Evolutionary conservation across 2,888 invertebrate genomes (phyloP).

Genomic region (Eueremaeus valkanovi): DNA sequence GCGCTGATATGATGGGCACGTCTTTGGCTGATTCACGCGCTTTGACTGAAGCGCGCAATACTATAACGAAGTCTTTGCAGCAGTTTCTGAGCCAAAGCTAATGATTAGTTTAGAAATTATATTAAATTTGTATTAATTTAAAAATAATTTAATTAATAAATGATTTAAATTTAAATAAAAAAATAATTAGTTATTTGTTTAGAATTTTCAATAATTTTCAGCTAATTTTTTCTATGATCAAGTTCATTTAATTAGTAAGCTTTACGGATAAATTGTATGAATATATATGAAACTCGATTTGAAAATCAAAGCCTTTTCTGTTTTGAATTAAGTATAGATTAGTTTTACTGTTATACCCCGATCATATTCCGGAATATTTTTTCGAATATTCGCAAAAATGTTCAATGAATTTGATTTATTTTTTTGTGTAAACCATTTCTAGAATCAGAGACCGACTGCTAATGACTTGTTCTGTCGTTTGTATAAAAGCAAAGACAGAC

Average conservation of each 20-base stretch:
- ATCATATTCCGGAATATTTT: neutral
- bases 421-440: neutral
- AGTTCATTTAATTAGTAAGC: too few species aligned
- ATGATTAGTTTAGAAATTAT: neutral
- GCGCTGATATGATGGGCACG: slow-evolving; percentile 85
- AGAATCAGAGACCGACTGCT: neutral
- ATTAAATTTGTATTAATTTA: too few species aligned
- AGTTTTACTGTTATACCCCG: too few species aligned
- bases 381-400: neutral
- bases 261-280: too few species aligned
- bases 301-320: neutral
- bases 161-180: too few species aligned
- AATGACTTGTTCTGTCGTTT: neutral
- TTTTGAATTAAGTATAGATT: too few species aligned
- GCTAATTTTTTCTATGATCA: too few species aligned
- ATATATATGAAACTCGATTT: too few species aligned
- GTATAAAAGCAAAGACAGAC: neutral
- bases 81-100: slow-evolving; percentile 50
- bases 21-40: slow-evolving; percentile 63
- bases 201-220: neutral
- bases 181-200: too few species aligned
- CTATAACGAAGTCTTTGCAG: slow-evolving; percentile 60
- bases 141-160: too few species aligned
- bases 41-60: slow-evolving; percentile 64
- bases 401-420: neutral